Evolutionary conservation across 2,113 vertebrate species (phyloP), one percentile per base, ranked within the genome.

Genomic region (Mesoclemmys tuberculata): DNA sequence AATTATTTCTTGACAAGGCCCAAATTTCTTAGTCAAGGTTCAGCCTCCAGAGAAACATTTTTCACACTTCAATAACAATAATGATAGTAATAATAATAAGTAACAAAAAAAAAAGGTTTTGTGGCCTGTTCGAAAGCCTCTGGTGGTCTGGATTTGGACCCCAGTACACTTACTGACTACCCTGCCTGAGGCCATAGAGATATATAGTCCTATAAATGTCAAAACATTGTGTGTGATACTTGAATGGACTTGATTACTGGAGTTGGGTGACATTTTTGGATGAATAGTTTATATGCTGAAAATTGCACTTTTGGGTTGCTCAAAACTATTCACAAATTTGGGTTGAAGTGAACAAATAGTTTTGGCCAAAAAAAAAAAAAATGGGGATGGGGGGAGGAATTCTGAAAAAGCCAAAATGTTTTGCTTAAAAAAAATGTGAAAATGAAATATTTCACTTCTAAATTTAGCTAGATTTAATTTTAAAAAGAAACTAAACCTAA

Each of bases 211-310:
- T 56, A 49, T 5, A 78, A 44, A 87, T 46, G 51, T 54, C 92
- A 96, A 85, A 94, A 88, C 68, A 91, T 78, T 93, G 68, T 85
- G 52, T 74, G 61, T 77, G 56, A 78, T 74, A 82, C 88, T 86
- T 95, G 80, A 93, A 61, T 88, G 64, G 54, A 31, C 38, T 92
- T 52, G 92, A 91, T n/a, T n/a, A 8, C 18, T 68, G 18, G 18
- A 68, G 61, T 35, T 68, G 61, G 61, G 35, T n/a, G 61, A 71
- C 64, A 19, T 71, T 71, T 68, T 71, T 71, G 18, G 35, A 71
- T 71, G 19, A 71, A 71, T 71, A 71, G 64, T 21, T n/a, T 71
- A n/a, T 22, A 38, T 19, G 18, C 18, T 71, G 64, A 71, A 71
- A 71, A 71, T 38, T 5, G 18, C 64, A n/a, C 64, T 68, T 18